A percentile compares a stretch with the other conserved stretches of the same genome.
Evolutionary conservation across 2,113 vertebrate species (phyloP).

Genomic region (Ploceus nigricollis): DNA sequence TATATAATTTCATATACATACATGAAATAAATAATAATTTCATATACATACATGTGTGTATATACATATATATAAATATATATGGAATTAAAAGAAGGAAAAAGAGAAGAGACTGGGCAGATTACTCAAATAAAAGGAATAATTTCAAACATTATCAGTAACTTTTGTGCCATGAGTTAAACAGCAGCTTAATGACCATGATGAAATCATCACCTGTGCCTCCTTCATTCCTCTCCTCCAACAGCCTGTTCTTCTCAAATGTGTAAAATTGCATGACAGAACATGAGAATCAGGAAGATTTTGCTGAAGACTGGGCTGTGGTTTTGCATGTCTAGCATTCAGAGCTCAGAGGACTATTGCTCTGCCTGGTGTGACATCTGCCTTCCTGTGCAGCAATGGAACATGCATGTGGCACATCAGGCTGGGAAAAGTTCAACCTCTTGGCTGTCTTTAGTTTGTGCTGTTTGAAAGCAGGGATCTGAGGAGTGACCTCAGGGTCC

Average conservation of each 20-base stretch:
- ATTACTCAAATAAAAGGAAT: background rate
- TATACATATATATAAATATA: background rate
- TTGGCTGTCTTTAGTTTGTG: background rate
- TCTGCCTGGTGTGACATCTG: background rate
- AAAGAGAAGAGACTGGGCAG: background rate
- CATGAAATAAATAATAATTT: too few species aligned
- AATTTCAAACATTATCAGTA: background rate
- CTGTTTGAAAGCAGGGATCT: background rate
- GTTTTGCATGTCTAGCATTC: background rate
- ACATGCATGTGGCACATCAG: fast-evolving
- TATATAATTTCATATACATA: too few species aligned
- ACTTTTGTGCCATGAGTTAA: background rate
- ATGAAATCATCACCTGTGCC: background rate
- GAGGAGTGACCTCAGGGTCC: background rate
- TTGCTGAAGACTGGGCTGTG: background rate
- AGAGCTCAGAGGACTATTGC: background rate
- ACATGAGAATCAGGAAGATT: background rate
- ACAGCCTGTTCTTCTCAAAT: background rate
- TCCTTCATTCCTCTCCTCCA: background rate
- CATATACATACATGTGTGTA: too few species aligned
- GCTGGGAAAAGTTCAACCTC: background rate
- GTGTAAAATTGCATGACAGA: background rate
- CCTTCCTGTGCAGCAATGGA: background rate
- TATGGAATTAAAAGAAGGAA: background rate
- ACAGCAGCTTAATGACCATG: background rate